Evolutionary conservation across 1,140 invertebrate species (phyloP), one percentile per base, ranked within the genome.

Genomic region (Drosophila nasuta): DNA sequence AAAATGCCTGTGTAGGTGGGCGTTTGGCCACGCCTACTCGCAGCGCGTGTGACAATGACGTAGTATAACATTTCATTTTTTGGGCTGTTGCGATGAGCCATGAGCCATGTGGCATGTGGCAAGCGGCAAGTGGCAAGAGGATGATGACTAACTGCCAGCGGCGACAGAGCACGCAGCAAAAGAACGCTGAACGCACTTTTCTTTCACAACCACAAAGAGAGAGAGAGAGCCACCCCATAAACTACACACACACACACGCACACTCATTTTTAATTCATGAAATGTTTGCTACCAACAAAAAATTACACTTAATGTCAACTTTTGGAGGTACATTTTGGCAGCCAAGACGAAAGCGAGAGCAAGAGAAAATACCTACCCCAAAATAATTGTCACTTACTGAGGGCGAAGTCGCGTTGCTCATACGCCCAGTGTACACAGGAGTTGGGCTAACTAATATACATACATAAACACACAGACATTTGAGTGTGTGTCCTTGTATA

Each of bases 301-400:
- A 72, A 72, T 76, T 76, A 72, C 68, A 76, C 74, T 72, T 76
- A 72, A 76, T 76, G 74, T 65, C 67, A 75, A 59, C 56, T 74
- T 25, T 25, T 56, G 57, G 51, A 46, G 33, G 71, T 41, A 58
- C 49, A 72, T 52, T 54, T 60, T 52, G 25, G 25, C 67, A 51
- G 35, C 17, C 45, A 57, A 52, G 28, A 43, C 72, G 43, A 70
- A 64, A 28, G 38, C 33, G 10, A 63, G 28, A 62, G 38, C 38
- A 25, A 25, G 20, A 25, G 20, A 25, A 25, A 25, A 25, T 48
- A 56, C 56, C 71, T 68, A 74, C 71, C 71, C 73, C 48, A 60
- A 76, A 76, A 76, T 72, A 76, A 76, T 72, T 76, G 74, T 72
- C 74, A 76, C 74, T 76, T 72, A 72, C 68, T 59, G 74, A 49